Base-by-base conservation (phyloP, 2,797 vertebrate genomes). In the Heliangelus exortis region DNA sequence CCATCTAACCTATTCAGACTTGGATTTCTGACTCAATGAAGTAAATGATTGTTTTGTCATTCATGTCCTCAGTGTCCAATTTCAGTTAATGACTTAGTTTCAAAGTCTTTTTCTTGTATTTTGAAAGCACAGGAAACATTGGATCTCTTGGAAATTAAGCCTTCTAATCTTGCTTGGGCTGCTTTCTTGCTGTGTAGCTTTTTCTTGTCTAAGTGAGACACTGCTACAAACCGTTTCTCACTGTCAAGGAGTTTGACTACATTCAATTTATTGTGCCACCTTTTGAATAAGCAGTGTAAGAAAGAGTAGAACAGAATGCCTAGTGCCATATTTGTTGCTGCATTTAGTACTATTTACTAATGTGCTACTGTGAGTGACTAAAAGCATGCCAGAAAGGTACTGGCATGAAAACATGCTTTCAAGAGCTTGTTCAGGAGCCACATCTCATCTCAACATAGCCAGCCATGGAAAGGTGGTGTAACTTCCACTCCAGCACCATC, bases 81-180 rank as follows among this genome's bases (percentile, higher is more conserved):
- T 91, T 85, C 71, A 89, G 48, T 31, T 61, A 94, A 84, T 76
- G 31, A 63, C 61, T 79, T 87, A 53, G n/a, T 75, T 95, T 92
- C 74, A 80, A 67, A 84, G 51, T 29, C 80, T 77, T 77, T 77
- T 77, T 83, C 48, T 76, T 86, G 29, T 71, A 47, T 62, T 91
- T 84, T 79, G 78, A 83, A 96, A 77, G 48, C 79, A 76, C 4
- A 80, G 72, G 15, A 76, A 25, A 87, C 66, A 33, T 48, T 1
- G 2, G 7, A 41, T 41, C 39, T 41, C 39, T 41, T 92, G 59
- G 57, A 26, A 80, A 76, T 80, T 47, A 82, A 47, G 61, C 33
- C 72, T 79, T 63, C 67, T 90, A 67, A 80, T n/a, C 22, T 89
- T 12, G 8, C 12, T 72, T 76, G 87, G 72, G 48, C 73, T 86